Evolutionary conservation across 2,888 invertebrate genomes (phyloP).

Genomic region (Noctua comes): DNA sequence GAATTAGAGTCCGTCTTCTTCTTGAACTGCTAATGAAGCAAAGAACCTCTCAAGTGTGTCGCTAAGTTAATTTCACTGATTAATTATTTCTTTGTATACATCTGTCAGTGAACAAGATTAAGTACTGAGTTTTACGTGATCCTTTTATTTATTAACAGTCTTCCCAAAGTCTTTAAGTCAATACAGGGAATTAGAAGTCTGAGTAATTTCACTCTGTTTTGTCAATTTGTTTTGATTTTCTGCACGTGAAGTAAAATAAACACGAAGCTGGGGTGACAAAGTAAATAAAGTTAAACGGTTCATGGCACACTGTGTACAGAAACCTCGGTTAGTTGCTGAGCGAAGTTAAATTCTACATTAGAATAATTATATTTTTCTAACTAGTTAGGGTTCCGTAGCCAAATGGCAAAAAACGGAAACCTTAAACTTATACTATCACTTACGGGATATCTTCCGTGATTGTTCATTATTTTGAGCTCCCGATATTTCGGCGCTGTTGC

Average conservation of each 20-base stretch:
- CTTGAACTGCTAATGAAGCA: constrained; percentile 63
- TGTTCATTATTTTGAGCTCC: too few species aligned
- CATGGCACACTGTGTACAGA: not conserved
- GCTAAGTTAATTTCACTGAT: constrained; percentile 55
- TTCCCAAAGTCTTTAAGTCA: constrained; percentile 16
- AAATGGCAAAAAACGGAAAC: too few species aligned
- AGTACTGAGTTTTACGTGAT: constrained; percentile 21
- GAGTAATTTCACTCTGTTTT: not conserved
- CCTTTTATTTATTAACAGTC: constrained; percentile 43
- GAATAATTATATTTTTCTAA: too few species aligned
- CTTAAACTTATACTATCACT: too few species aligned
- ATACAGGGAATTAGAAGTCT: constrained; percentile 1
- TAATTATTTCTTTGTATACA: constrained; percentile 55
- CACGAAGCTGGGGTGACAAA: not conserved
- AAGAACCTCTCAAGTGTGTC: constrained; percentile 63
- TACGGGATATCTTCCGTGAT: too few species aligned
- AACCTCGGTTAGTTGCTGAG: not conserved
- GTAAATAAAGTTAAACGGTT: constrained; percentile 27
- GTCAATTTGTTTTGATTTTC: constrained; percentile 13
- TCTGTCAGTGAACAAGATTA: constrained; percentile 39
- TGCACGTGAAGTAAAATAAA: not conserved
- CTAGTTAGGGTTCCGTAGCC: too few species aligned
- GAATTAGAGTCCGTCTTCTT: constrained; percentile 73
- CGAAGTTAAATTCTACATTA: not conserved
- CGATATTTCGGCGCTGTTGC: too few species aligned